Percentiles rank a stretch among this genome's conserved stretches.
Conservation (phyloP, 2,888 invertebrate species). For the Pseudoips prasinana region DNA sequence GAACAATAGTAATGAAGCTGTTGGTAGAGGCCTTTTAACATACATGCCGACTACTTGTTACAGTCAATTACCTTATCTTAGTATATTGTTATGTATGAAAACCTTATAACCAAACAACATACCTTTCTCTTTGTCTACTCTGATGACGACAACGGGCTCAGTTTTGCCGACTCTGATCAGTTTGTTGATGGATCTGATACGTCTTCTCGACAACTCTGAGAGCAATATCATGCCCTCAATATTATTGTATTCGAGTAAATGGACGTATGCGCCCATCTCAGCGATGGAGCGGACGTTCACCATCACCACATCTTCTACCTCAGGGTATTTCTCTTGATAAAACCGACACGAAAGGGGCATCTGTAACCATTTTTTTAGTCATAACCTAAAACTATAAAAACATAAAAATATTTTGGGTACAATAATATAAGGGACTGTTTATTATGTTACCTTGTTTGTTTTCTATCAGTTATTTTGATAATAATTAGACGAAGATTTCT, state of each 20-base stretch:
- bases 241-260: conserved; percentile 98
- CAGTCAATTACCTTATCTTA: too few relatives aligned
- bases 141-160: conserved; percentile 99
- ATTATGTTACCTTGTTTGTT: conserved; percentile 46
- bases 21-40: too few relatives aligned
- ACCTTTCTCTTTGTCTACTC: conserved; percentile 99
- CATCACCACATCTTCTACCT: conserved; percentile 99
- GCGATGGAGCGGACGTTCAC: conserved; percentile 99
- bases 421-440: neutral
- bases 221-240: conserved; percentile 99
- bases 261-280: conserved; percentile 99
- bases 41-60: too few relatives aligned
- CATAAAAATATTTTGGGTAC: neutral
- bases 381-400: conserved; percentile 55
- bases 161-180: conserved; percentile 98
- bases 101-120: too few relatives aligned
- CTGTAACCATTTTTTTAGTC: conserved; percentile 55
- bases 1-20: too few relatives aligned
- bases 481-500: conserved; percentile 34
- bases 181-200: conserved; percentile 99
- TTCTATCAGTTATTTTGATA: conserved; percentile 34
- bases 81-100: too few relatives aligned
- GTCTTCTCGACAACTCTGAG: conserved; percentile 98
- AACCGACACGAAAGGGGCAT: conserved; percentile 97
- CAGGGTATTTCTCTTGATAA: conserved; percentile 98